A percentile compares a stretch with the other conserved stretches of the same genome.
These are phyloP conservation scores for Metallyticus violacea DNA, from an alignment of 2,888 invertebrate species.

Conservation along the genomic window DNA sequence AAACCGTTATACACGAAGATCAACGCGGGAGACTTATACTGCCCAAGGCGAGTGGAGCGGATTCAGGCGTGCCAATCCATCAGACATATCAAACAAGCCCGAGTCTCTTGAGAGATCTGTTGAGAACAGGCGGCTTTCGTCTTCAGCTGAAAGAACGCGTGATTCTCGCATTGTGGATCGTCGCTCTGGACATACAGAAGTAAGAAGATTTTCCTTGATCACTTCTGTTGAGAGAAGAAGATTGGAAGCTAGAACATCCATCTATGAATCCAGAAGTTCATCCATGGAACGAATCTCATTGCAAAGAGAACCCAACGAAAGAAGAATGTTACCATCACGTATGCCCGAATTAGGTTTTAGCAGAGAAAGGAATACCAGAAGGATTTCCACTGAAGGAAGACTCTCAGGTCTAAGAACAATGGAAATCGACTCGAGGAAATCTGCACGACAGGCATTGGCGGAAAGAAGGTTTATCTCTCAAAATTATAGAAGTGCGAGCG, in stretches of 20 bases:
- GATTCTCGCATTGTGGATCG: background rate
- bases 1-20: background rate
- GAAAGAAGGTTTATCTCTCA: background rate
- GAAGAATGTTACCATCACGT: background rate
- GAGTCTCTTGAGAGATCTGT: background rate
- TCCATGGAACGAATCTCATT: background rate
- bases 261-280: background rate
- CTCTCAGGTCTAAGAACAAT: background rate
- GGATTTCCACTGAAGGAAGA: background rate
- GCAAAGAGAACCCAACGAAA: background rate
- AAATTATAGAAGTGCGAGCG: background rate
- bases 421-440: background rate
- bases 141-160: background rate
- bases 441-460: too few relatives aligned
- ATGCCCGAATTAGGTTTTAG: background rate
- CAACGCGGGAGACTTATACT: background rate
- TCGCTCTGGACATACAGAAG: background rate
- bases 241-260: background rate
- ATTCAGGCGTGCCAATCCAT: background rate
- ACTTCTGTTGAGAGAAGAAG: background rate
- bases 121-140: background rate
- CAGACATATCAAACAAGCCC: background rate
- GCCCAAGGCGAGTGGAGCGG: background rate
- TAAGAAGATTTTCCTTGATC: background rate
- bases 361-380: background rate